These are phyloP conservation scores for Ceyx margarethae DNA, from an alignment of 2,113 vertebrate genomes.

Conservation along the genomic window DNA sequence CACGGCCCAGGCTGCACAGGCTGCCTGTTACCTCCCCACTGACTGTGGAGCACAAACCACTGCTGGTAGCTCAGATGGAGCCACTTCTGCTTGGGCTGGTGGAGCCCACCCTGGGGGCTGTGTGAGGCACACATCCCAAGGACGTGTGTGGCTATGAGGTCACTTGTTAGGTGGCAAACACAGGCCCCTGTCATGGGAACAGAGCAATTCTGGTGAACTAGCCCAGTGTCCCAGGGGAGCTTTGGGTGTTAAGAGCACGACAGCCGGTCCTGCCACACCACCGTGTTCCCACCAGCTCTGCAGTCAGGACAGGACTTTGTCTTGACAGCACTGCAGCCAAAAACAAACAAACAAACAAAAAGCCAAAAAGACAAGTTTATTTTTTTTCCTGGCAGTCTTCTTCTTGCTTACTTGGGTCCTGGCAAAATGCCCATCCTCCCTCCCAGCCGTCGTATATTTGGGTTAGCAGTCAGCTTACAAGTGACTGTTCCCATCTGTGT, in stretches of 20 bases:
- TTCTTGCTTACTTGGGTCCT: neutral
- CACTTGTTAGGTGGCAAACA: neutral
- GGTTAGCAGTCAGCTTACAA: slow-evolving; percentile 39
- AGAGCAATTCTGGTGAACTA: neutral
- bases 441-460: neutral
- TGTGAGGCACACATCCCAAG: neutral
- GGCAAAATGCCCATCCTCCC: neutral
- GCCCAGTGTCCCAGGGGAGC: neutral
- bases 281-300: neutral
- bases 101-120: neutral
- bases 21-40: neutral
- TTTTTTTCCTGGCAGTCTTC: neutral
- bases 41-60: neutral
- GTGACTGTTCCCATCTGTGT: slow-evolving; percentile 40
- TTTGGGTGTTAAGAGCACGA: neutral
- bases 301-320: neutral
- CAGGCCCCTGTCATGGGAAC: accelerated
- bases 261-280: accelerated
- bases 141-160: neutral
- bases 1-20: neutral
- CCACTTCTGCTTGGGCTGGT: neutral
- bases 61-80: neutral
- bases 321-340: neutral
- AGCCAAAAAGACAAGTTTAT: neutral
- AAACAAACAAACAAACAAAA: neutral